Evolutionary conservation across 2,797 vertebrate species (phyloP).

Genomic region (Leptodactylus fallax): DNA sequence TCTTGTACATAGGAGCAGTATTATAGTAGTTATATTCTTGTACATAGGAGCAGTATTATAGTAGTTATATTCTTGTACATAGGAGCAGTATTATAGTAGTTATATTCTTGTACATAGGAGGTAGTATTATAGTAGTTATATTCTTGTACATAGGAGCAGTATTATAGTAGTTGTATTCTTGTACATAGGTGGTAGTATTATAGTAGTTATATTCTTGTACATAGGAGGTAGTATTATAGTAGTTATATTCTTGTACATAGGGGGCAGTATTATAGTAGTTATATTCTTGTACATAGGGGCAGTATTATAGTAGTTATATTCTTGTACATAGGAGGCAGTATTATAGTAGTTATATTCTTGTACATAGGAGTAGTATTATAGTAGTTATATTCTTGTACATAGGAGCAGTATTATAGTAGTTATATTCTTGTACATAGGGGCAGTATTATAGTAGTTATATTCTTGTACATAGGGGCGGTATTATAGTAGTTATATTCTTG

Average conservation of each 20-base stretch:
- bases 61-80: no score
- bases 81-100: no score
- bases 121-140: no score
- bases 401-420: slow-evolving; percentile 6
- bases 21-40: no score
- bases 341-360: slow-evolving; percentile 21
- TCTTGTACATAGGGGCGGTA: slow-evolving; percentile 1
- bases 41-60: no score
- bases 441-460: slow-evolving; percentile 14
- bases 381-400: slow-evolving; percentile 13
- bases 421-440: slow-evolving; percentile 4
- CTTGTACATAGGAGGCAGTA: slow-evolving; percentile 11
- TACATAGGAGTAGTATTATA: slow-evolving; percentile 7
- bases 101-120: no score
- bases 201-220: slow-evolving; percentile 8
- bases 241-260: slow-evolving; percentile 7
- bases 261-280: slow-evolving; percentile 7
- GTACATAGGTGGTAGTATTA: background rate
- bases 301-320: slow-evolving; percentile 26
- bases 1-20: background rate
- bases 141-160: no score
- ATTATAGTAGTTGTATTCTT: slow-evolving; percentile 1
- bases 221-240: slow-evolving; percentile 15
- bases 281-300: background rate
- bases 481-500: slow-evolving; percentile 14